Evolutionary conservation across 2,113 vertebrate species (phyloP).

Genomic region (Globicephala melas): DNA sequence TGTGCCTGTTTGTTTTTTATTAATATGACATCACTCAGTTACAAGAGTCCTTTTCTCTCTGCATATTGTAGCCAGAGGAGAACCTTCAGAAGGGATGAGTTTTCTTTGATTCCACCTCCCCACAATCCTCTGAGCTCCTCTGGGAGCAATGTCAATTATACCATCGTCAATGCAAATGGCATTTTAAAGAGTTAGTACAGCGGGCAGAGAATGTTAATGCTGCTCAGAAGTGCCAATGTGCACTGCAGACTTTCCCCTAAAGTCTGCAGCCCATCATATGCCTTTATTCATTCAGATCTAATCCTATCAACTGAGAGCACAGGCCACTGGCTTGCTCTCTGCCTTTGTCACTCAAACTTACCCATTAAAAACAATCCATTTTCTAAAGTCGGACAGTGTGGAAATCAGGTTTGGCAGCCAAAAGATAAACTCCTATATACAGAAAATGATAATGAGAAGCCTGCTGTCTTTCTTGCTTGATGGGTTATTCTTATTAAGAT

Average conservation of each 20-base stretch:
- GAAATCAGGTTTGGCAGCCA: slow-evolving; percentile 70
- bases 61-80: slow-evolving; percentile 56
- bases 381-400: slow-evolving; percentile 63
- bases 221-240: slow-evolving; percentile 49
- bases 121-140: slow-evolving; percentile 74
- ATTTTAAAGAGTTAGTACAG: slow-evolving; percentile 81
- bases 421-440: slow-evolving; percentile 63
- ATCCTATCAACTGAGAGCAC: slow-evolving; percentile 50
- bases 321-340: slow-evolving; percentile 60
- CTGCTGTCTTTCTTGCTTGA: slow-evolving; percentile 73
- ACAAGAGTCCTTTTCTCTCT: slow-evolving; percentile 62
- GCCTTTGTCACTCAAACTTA: slow-evolving; percentile 77
- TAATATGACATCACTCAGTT: slow-evolving; percentile 65
- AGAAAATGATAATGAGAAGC: slow-evolving; percentile 58
- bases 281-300: slow-evolving; percentile 66
- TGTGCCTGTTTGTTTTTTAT: slow-evolving; percentile 63
- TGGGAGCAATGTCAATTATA: slow-evolving; percentile 82
- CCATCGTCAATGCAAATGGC: slow-evolving; percentile 79
- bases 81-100: slow-evolving; percentile 77
- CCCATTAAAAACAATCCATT: slow-evolving; percentile 73
- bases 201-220: slow-evolving; percentile 77
- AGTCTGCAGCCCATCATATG: slow-evolving; percentile 55
- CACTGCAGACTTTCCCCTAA: slow-evolving; percentile 53
- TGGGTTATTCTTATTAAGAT: slow-evolving; percentile 78
- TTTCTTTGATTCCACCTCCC: slow-evolving; percentile 74